Evolutionary conservation across 1,140 invertebrate species (phyloP), one percentile per base, ranked within the genome.

Genomic region (Xylocopa sonorina): DNA sequence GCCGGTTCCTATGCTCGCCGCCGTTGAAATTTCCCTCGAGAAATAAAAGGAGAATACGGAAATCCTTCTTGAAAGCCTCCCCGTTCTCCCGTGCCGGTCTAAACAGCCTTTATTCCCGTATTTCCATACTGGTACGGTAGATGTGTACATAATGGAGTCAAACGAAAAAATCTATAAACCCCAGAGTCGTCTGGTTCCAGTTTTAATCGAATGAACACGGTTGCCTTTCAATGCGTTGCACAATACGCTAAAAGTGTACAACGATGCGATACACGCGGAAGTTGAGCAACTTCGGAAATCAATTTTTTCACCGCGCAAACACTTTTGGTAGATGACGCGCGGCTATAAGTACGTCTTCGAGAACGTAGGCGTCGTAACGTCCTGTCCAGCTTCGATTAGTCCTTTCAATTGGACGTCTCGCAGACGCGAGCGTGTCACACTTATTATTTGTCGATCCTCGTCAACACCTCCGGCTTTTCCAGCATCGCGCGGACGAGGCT

Each of bases 1-100:
- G 53, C 6, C n/a, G 50, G 29, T 69, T 58, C 50, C 43, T 41
- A n/a, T 41, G 1, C 29, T 41, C 16, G 34, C 24, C 18, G 0
- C 10, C 29, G n/a, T 46, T 18, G 43, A 41, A 69, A 77, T 77
- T 77, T 77, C 74, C 74, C 74, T n/a, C 27, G 74, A 69, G 64
- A 32, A 38, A 58, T 69, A 38, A 46, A 58, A 58, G 16, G 41
- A 48, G 53, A 57, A 24, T 9, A 7, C n/a, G 24, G 51, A 48
- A 57, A 68, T 76, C 29, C 50, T 51, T 76, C 63, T 48, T n/a
- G 41, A 6, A 38, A n/a, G 38, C 1, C 1, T 27, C 3, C 16
- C 38, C 21, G 0, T 41, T 16, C 3, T 24, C 3, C 2, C 14
- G 21, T 6, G 60, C 34, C n/a, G 16, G 18, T 21, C 24, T 29